A percentile compares a stretch with the other conserved stretches of the same genome.
phyloP scores from a whole-genome alignment of 35 echinoderm and acorn worm species.

The Diadema setosum region DNA sequence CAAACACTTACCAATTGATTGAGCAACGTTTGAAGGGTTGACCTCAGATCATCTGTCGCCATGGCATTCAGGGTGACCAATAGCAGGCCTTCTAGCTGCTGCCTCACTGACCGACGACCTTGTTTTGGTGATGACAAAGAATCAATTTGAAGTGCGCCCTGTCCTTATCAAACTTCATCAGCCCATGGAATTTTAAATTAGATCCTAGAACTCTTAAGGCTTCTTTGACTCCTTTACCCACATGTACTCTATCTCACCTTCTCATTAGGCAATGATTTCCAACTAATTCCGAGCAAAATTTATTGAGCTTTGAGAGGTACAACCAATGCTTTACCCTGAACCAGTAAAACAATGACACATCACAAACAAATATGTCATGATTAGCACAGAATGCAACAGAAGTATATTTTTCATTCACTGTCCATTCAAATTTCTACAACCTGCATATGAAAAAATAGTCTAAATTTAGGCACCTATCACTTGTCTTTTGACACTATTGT shows the following conservation, averaged over 20 bases:
- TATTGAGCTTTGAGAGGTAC: too few species aligned
- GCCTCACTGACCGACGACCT: neutral
- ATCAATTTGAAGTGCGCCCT: neutral
- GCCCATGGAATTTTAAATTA: neutral
- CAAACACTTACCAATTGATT: neutral
- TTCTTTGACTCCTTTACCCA: neutral
- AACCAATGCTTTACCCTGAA: too few species aligned
- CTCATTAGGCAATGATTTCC: neutral
- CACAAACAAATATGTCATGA: too few species aligned
- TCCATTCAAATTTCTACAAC: too few species aligned
- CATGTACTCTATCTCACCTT: neutral
- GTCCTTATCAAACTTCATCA: neutral
- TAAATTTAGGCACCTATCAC: too few species aligned
- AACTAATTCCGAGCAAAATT: neutral
- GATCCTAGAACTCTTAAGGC: neutral
- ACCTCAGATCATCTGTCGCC: neutral
- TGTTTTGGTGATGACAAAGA: neutral
- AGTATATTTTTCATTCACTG: too few species aligned
- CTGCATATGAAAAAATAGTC: too few species aligned
- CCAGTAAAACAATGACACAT: too few species aligned
- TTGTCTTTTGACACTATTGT: too few species aligned
- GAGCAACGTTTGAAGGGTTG: neutral
- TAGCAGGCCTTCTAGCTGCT: neutral
- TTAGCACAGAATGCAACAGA: too few species aligned
- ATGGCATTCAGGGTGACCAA: neutral